Percentiles rank a stretch among this genome's conserved stretches.
Conservation (phyloP, 1,140 invertebrate genomes). For the Periplaneta americana region DNA sequence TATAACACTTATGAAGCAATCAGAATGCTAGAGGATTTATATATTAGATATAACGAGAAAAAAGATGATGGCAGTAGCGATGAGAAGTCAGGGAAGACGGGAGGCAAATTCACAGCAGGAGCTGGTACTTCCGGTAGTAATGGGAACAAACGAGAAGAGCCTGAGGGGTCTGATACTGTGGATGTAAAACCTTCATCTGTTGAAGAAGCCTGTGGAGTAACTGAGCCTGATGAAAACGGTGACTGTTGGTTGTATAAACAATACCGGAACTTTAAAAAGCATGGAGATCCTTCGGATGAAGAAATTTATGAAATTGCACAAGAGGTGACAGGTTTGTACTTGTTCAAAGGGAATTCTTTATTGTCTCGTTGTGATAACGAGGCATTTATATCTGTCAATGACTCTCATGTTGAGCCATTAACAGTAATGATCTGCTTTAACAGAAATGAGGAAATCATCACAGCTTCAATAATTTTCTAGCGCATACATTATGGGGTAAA, state of each 20-base stretch:
- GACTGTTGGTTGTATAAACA: neutral
- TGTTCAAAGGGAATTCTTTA: neutral
- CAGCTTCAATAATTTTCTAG: neutral
- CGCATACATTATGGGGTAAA: neutral
- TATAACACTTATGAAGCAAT: neutral
- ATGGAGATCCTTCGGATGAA: neutral
- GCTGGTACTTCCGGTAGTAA: no score
- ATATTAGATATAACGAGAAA: neutral
- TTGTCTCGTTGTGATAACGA: neutral
- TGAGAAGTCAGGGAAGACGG: neutral
- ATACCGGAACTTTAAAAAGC: neutral
- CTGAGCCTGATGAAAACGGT: no score
- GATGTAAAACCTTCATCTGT: no score
- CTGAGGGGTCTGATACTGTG: no score
- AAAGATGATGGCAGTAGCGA: neutral
- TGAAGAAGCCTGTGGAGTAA: neutral
- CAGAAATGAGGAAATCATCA: neutral
- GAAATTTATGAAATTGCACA: neutral
- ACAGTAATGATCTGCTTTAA: neutral
- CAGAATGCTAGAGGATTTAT: neutral
- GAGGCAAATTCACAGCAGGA: no score
- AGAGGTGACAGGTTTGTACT: neutral
- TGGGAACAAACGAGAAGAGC: no score
- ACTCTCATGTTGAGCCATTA: neutral
- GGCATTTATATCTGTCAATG: neutral